phyloP scores from a whole-genome alignment of 2,113 vertebrate species.

The Calcarius ornatus region DNA sequence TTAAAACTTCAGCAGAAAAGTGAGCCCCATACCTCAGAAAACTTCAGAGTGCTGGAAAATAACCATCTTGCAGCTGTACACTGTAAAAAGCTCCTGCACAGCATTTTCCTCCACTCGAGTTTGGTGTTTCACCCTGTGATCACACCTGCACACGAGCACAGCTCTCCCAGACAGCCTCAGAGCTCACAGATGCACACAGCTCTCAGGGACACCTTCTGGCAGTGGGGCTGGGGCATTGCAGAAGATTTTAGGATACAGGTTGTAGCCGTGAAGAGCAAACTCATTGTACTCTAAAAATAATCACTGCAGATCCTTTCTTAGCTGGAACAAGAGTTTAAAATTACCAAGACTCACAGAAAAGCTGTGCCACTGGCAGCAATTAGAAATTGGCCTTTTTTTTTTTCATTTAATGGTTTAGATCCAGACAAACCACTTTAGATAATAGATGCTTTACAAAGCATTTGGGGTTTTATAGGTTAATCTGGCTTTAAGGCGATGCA shows the following conservation, averaged over 20 bases:
- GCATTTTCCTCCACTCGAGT: accelerated
- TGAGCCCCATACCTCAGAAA: background rate
- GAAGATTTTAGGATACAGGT: background rate
- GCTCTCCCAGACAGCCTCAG: background rate
- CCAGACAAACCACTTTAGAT: background rate
- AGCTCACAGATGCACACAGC: background rate
- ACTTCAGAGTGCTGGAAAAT: background rate
- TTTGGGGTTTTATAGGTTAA: background rate
- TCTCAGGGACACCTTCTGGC: accelerated
- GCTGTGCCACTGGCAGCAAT: background rate
- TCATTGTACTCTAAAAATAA: background rate
- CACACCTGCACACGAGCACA: background rate
- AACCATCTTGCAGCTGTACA: background rate
- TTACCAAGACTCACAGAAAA: background rate
- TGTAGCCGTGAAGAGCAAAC: background rate
- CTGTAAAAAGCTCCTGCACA: background rate
- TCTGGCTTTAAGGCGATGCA: conserved; percentile 30
- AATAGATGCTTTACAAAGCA: background rate
- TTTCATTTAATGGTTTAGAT: background rate
- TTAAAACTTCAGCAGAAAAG: background rate
- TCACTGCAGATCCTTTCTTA: background rate
- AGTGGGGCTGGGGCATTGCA: background rate
- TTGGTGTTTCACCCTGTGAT: background rate
- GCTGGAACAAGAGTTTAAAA: background rate
- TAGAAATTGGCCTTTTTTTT: background rate